Evolutionary conservation across 2,888 invertebrate genomes (phyloP), one percentile per base, ranked within the genome.

Genomic region (Phlogophora meticulosa): DNA sequence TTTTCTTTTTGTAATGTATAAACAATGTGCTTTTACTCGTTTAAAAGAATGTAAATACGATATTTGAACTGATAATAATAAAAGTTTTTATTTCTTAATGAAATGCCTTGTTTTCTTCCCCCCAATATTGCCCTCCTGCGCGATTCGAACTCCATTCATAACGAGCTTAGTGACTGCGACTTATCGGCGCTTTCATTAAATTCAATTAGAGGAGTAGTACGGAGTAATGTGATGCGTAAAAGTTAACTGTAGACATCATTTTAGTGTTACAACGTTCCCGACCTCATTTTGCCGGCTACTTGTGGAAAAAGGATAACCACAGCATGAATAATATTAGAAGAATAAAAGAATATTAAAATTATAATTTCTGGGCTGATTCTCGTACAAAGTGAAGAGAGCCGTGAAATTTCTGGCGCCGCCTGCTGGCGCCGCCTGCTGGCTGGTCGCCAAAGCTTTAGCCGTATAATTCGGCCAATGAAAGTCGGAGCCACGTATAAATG

Each of bases 61-160:
- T 95, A 95, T 95, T 95, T 95, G 96, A 96, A 96, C 96, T 96
- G 96, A 96, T 95, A 95, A 95, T 95, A 96, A 96, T 95, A 94
- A 95, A 94, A 94, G 93, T 92, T 92, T 93, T 94, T 95, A 95
- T 95, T 95, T 95, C 95, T 89, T 94, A 94, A 94, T 93, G 92
- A 93, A 73, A 82, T 61, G 56, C 64, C 82, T 87, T 84, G 87
- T 92, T 92, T 82, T 73, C 11, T 60, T 78, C 22, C 13, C 17
- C 17, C 22, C 24, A 7, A 45, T 38, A 58, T 57, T 66, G 2
- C 32, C 38, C 20, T 38, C 42, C 38, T 40, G 9, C 11, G 43
- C 7, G n/a, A 51, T 62, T 56, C 48, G 9, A 69, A 43, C 32
- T 48, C 17, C 9, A 63, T 59, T 64, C 42, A 52, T 61, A 71